Conservation (phyloP, 2,888 invertebrate genomes). For the Lordiphosa fenestrarum region DNA sequence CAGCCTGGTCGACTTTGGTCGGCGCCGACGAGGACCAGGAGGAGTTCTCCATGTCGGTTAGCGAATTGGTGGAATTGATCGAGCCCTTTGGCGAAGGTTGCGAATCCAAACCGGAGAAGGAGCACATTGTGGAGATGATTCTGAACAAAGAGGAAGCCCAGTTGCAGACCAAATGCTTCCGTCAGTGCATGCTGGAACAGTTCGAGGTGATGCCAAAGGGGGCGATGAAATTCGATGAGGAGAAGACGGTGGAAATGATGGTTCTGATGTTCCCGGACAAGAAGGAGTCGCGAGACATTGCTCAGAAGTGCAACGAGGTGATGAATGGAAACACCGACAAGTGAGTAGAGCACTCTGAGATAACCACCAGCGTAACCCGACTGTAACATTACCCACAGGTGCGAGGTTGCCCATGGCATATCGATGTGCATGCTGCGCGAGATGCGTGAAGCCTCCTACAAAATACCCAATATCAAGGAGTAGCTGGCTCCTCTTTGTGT, state of each 20-base stretch:
- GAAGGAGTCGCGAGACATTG: slow-evolving; percentile 37
- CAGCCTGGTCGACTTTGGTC: slow-evolving; percentile 18
- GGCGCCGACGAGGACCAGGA: slow-evolving; percentile 42
- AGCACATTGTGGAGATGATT: slow-evolving; percentile 61
- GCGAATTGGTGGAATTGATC: slow-evolving; percentile 54
- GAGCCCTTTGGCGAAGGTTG: slow-evolving; percentile 54
- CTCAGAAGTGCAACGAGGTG: slow-evolving; percentile 48
- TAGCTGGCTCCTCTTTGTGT: slow-evolving; percentile 25
- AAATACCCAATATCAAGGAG: slow-evolving; percentile 60
- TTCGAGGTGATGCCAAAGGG: slow-evolving; percentile 63
- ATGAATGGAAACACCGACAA: slow-evolving; percentile 46
- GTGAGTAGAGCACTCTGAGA: slow-evolving; percentile 41
- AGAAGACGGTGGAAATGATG: slow-evolving; percentile 53
- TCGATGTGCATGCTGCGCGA: slow-evolving; percentile 62
- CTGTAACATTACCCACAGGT: slow-evolving; percentile 32
- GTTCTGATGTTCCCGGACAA: slow-evolving; percentile 57
- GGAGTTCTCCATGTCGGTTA: slow-evolving; percentile 41
- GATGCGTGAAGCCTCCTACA: slow-evolving; percentile 47
- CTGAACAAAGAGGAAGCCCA: slow-evolving; percentile 56
- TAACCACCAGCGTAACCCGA: not conserved
- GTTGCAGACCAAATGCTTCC: slow-evolving; percentile 73
- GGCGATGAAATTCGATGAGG: slow-evolving; percentile 30
- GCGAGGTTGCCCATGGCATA: slow-evolving; percentile 65
- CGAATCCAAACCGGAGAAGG: slow-evolving; percentile 42
- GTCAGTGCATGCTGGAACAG: slow-evolving; percentile 74